Percentiles rank a stretch among this genome's conserved stretches.
phyloP scores from a whole-genome alignment of 1,140 invertebrate species.

The Pseudomyrmex sp. region DNA sequence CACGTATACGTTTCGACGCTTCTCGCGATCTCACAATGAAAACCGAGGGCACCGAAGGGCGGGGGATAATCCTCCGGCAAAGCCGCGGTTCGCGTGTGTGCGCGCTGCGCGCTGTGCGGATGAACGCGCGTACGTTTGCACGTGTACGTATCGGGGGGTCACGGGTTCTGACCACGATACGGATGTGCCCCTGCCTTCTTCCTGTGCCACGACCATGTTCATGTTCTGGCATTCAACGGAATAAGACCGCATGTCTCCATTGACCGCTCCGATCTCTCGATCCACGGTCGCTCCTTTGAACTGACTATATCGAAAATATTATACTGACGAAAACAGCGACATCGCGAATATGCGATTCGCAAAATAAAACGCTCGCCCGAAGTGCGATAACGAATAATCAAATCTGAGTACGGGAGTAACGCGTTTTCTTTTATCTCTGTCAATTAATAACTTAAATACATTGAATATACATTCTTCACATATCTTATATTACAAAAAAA shows the following conservation, averaged over 20 bases:
- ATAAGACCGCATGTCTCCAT: constrained; percentile 79
- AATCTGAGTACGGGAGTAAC: background rate
- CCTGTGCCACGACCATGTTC: constrained; percentile 83
- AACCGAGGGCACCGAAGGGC: constrained; percentile 61
- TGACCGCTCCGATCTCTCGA: constrained; percentile 75
- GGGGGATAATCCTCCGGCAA: constrained; percentile 82
- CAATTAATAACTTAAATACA: too few species aligned
- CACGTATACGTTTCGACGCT: constrained; percentile 17
- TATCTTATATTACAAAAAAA: too few species aligned
- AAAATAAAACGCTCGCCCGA: background rate
- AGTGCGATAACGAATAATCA: background rate
- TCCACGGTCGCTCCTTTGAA: constrained; percentile 54
- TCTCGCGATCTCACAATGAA: constrained; percentile 65
- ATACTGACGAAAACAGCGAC: background rate
- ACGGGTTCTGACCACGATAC: constrained; percentile 85
- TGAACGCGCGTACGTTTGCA: constrained; percentile 73
- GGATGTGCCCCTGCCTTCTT: constrained; percentile 86
- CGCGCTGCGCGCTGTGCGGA: constrained; percentile 36
- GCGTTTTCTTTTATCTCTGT: background rate
- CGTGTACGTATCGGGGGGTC: constrained; percentile 81
- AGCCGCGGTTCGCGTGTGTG: constrained; percentile 75
- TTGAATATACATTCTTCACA: too few species aligned
- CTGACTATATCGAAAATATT: constrained; percentile 41
- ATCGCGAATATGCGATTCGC: background rate
- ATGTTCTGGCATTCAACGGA: constrained; percentile 79